Base-by-base conservation (phyloP, 2,888 invertebrate species). In the Opisthograptis luteolata region DNA sequence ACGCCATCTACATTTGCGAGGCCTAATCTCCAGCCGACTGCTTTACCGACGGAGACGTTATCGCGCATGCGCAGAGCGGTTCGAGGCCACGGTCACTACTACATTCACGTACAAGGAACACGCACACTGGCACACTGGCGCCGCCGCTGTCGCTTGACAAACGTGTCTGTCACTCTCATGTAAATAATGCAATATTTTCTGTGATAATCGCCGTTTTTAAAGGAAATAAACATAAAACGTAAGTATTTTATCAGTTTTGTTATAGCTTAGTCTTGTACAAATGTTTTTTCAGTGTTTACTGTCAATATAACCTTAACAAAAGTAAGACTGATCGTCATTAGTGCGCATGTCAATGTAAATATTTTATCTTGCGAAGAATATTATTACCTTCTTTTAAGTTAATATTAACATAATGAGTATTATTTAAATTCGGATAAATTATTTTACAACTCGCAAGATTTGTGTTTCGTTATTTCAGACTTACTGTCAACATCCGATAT, bases 51-150 rank as follows among this genome's bases (percentile, higher is more conserved):
- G 10, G 59, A 42, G 60, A 32, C 34, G 41, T 47, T 44, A 40
- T 10, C 54, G 79, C 86, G 86, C 88, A 86, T 84, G 88, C 85
- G 87, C 73, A 66, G 55, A 57, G 52, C 54, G 51, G 60, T 69
- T 77, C 74, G 81, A 83, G 85, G 85, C 81, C 86, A 82, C 73
- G 82, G 85, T 73, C 83, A 83, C 79, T 66, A 77, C 73, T 66
- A 81, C 77, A 76, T 67, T 71, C 58, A 66, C 9, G 24, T 24
- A 17, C 30, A 36, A 55, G 57, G 13, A 12, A 28, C 30, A 36
- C 55, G 57, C 50, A 40, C 62, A 71, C 79, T 62, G 81, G 81
- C 84, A 84, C 84, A 83, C 82, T 73, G 72, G 70, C 71, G 71
- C 58, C 56, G 49, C 57, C 60, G 66, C 64, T 54, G 69, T 70